Base-by-base conservation (phyloP, 2,113 vertebrate genomes). In the Clinocottus analis region DNA sequence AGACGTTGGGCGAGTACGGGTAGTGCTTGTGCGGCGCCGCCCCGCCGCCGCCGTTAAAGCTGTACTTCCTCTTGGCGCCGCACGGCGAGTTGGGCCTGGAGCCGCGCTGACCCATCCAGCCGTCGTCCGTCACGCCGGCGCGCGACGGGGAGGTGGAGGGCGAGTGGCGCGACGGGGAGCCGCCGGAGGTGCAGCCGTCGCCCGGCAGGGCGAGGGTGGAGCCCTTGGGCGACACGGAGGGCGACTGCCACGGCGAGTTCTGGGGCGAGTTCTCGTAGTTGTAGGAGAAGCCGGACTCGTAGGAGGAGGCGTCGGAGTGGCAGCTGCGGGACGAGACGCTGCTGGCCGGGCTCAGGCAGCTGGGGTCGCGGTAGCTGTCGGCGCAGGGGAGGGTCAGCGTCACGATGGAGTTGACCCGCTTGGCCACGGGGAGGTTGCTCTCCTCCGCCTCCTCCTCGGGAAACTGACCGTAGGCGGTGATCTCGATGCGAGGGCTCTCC, bases 401-500 rank as follows among this genome's bases (percentile, higher is more conserved):
- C 82, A 96, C 97, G 0, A 98, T 96, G 83, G 97, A 95, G 43
- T 96, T 96, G 0, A 96, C 86, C 5, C 96, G 90, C 89, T 96
- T 97, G 74, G 94, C 55, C 0, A 91, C 90, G 3, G 97, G 96
- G 5, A 95, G 86, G 31, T 49, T 84, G 83, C 91, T 91, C 58
- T 96, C 96, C 79, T 98, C 97, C 19, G 94, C 94, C 49, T 90
- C 93, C 0, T 98, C 97, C 0, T 97, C 97, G 67, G 97, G 94
- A 77, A 97, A 98, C 87, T 96, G 98, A 75, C 94, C 91, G 85
- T 98, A 99, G 0, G 98, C 95, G 0, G 98, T 99, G 88, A 99
- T 99, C 95, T 99, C 98, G 3, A 99, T 99, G 33, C 98, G 96
- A 0, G 98, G 98, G 63, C 98, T 99, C 93, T 99, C 98, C 90